Evolutionary conservation across 2,888 invertebrate species (phyloP), one percentile per base, ranked within the genome.

Genomic region (Dolichomitus sp.): DNA sequence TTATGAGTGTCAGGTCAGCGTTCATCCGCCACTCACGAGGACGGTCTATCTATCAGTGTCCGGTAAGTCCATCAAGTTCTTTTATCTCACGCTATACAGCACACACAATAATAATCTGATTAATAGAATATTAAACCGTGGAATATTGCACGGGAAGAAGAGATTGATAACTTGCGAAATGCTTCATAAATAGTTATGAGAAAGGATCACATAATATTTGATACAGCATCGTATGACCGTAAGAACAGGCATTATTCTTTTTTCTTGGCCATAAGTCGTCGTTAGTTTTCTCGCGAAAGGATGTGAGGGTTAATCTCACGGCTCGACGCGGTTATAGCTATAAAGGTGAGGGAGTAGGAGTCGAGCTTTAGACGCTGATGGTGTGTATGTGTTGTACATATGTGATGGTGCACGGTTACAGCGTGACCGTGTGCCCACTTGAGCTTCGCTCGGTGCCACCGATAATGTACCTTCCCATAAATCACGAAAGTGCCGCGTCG

Each of bases 1-100:
- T 88, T 97, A 97, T 93, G 97, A 97, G 93, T 97, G 97, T 88
- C 97, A 97, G 94, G 96, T 97, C 85, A 97, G 96, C n/a, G 96
- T 96, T 19, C 97, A 97, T 93, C 97, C 97, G 9, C 97, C 97
- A 11, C 93, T 96, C 78, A 96, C 97, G 85, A 94, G 96, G 88
- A 95, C 96, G 90, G 96, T 97, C 65, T 95, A 96, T 92, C 95
- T 97, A 80, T 94, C 95, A 87, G 97, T 97, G 87, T 96, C 96
- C 91, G 97, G 97, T 97, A 91, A 95, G 96, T 94, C 40, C 50
- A 82, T 52, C 84, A 66, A 68, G 33, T 17, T 33, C n/a, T 19
- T 42, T 69, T 45, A 33, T 63, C 11, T 12, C 45, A 72, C 23
- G 23, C 14, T 72, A 19, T 52, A 23, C 12, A 63, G 37, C 7